phyloP scores from a whole-genome alignment of 2,113 vertebrate species.

The Climacteris rufus region DNA sequence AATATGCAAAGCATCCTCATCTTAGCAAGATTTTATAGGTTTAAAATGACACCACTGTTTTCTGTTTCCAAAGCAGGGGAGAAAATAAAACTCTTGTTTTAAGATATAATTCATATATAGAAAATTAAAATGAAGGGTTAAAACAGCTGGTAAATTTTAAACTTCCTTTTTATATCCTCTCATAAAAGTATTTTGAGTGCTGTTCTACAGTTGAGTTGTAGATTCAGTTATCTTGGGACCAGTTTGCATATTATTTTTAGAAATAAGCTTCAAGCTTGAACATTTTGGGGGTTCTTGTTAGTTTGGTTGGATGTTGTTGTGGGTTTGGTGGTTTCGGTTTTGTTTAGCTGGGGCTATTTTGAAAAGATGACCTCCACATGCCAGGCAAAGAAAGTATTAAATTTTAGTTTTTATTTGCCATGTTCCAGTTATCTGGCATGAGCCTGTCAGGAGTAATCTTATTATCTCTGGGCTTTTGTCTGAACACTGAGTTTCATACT shows the following conservation, averaged over 20 bases:
- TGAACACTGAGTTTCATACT: not conserved
- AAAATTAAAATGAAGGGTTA: not conserved
- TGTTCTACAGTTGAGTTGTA: not conserved
- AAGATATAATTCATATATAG: not conserved
- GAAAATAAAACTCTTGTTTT: not conserved
- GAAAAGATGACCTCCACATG: not conserved
- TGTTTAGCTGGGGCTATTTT: not conserved
- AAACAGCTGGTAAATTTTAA: not conserved
- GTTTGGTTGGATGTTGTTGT: not conserved
- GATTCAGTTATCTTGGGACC: not conserved
- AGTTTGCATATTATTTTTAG: not conserved
- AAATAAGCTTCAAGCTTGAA: not conserved
- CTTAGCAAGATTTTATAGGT: not conserved
- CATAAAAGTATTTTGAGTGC: not conserved
- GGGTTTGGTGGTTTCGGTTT: not conserved
- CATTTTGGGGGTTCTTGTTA: accelerated
- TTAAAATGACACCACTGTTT: not conserved
- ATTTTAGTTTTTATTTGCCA: not conserved
- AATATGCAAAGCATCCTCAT: not conserved
- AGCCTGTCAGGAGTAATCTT: not conserved
- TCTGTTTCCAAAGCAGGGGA: not conserved
- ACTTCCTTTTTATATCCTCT: not conserved
- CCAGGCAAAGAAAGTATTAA: not conserved
- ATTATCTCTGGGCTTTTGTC: not conserved
- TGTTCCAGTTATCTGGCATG: not conserved